A percentile compares a stretch with the other conserved stretches of the same genome.
Conservation (phyloP, 2,888 invertebrate species). For the Pycnomerus fuliginosus region DNA sequence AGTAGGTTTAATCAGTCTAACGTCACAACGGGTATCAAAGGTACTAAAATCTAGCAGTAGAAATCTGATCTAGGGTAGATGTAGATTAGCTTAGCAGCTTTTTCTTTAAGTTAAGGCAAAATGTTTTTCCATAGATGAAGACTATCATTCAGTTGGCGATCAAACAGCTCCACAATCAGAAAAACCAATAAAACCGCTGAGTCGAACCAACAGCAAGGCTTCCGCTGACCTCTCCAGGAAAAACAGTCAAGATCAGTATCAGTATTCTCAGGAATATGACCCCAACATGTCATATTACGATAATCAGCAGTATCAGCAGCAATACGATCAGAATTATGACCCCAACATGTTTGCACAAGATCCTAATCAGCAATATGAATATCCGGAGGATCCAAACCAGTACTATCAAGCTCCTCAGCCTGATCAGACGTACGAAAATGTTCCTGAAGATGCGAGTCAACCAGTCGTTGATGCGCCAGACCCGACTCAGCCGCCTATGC, state of each 20-base stretch:
- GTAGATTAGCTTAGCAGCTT: too few species aligned
- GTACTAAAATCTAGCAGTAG: too few species aligned
- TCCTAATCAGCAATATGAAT: slow-evolving; percentile 33
- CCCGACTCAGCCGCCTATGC: too few species aligned
- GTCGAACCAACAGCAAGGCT: slow-evolving; percentile 35
- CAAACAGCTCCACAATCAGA: slow-evolving; percentile 38
- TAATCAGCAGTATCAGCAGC: slow-evolving; percentile 26
- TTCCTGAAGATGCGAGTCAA: too few species aligned
- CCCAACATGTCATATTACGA: slow-evolving; percentile 17
- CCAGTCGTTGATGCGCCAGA: too few species aligned
- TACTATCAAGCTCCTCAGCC: slow-evolving; percentile 15
- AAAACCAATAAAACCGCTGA: slow-evolving; percentile 30
- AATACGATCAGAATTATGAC: slow-evolving; percentile 3
- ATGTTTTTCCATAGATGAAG: slow-evolving; percentile 35
- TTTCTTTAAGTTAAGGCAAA: too few species aligned
- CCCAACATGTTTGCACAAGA: slow-evolving; percentile 25
- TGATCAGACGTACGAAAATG: neutral
- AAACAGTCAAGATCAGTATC: slow-evolving; percentile 25
- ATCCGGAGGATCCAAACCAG: slow-evolving; percentile 38
- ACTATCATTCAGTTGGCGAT: slow-evolving; percentile 38
- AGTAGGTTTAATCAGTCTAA: slow-evolving; percentile 50
- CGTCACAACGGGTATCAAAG: slow-evolving; percentile 39
- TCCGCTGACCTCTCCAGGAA: slow-evolving; percentile 32
- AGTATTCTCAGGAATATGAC: too few species aligned
- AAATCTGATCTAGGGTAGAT: too few species aligned